Conservation (phyloP, 2,888 invertebrate species). For the Spodoptera picta region DNA sequence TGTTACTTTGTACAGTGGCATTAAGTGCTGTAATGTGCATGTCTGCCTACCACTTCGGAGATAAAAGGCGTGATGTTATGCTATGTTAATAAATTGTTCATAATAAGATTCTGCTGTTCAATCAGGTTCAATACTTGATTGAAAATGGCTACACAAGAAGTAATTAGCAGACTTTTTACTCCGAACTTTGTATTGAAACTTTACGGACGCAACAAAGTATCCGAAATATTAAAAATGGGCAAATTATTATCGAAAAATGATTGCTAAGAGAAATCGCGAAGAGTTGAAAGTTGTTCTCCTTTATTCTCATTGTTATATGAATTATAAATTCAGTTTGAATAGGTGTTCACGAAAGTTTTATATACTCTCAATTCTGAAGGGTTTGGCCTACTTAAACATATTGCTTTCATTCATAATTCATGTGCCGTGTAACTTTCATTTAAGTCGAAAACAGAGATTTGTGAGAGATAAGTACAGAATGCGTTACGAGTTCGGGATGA, state of each 20-base stretch:
- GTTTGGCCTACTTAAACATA: slow-evolving; percentile 54
- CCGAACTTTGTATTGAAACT: too few relatives aligned
- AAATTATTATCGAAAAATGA: slow-evolving; percentile 7
- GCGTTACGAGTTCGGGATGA: slow-evolving; percentile 17
- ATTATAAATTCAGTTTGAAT: slow-evolving; percentile 57
- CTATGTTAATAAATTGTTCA: too few relatives aligned
- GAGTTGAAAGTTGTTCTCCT: slow-evolving; percentile 5
- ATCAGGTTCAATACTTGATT: too few relatives aligned
- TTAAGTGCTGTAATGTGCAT: too few relatives aligned
- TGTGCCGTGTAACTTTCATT: slow-evolving; percentile 46
- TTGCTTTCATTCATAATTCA: slow-evolving; percentile 64
- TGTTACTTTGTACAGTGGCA: too few relatives aligned
- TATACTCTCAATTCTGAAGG: slow-evolving; percentile 45
- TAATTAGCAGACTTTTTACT: too few relatives aligned
- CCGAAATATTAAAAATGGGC: background rate
- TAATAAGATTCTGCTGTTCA: too few relatives aligned
- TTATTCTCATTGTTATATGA: slow-evolving; percentile 37
- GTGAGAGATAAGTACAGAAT: slow-evolving; percentile 37
- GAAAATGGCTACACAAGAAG: too few relatives aligned
- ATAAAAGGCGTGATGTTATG: too few relatives aligned
- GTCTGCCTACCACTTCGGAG: too few relatives aligned
- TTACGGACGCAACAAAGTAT: slow-evolving; percentile 2
- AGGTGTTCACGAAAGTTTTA: slow-evolving; percentile 56
- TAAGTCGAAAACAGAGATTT: slow-evolving; percentile 42
- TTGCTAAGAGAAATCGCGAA: slow-evolving; percentile 4